These are phyloP conservation scores for Himalopsyche phryganea DNA, from an alignment of 1,140 invertebrate genomes.

Conservation along the genomic window DNA sequence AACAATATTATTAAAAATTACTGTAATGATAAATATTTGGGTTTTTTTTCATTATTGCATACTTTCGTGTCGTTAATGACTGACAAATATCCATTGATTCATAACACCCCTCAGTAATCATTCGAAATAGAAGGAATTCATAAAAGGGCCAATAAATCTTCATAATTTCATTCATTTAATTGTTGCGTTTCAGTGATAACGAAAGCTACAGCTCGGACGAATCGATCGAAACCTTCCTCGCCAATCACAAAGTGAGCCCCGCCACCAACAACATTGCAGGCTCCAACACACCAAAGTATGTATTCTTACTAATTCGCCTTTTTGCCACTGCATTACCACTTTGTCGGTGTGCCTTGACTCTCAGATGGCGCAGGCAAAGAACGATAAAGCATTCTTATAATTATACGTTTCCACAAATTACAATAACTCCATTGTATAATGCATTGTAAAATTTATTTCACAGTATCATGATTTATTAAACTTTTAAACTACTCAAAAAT, in stretches of 20 bases:
- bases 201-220: constrained; percentile 60
- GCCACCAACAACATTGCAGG: constrained; percentile 42
- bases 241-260: constrained; percentile 54
- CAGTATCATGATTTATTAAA: background rate
- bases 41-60: too few species aligned
- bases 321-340: background rate
- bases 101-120: too few species aligned
- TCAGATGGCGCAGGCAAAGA: background rate
- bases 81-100: too few species aligned
- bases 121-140: too few species aligned
- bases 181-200: constrained; percentile 55
- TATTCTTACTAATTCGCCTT: constrained; percentile 4
- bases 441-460: background rate
- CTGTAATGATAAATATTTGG: too few species aligned
- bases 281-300: constrained; percentile 48
- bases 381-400: background rate
- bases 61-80: too few species aligned
- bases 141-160: too few species aligned
- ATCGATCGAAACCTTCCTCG: constrained; percentile 57
- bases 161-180: too few species aligned
- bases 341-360: background rate
- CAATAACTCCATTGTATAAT: background rate
- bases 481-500: too few species aligned
- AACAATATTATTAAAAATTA: too few species aligned
- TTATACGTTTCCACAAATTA: background rate